Evolutionary conservation across 2,797 vertebrate species (phyloP).

Genomic region (Hapalemur alaotrensis): DNA sequence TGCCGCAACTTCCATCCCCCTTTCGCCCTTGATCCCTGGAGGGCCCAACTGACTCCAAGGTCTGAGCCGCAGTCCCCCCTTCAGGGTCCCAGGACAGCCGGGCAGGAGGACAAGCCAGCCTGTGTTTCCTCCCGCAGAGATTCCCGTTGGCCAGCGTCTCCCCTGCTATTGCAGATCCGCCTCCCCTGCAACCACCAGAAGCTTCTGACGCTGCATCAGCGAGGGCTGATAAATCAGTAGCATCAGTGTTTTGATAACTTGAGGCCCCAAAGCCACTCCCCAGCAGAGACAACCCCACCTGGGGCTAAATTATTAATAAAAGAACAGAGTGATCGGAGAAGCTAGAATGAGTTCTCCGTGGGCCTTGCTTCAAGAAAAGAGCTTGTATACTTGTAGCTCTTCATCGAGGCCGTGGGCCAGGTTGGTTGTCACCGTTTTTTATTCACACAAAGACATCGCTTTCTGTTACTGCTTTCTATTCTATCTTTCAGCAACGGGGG

Average conservation of each 20-base stretch:
- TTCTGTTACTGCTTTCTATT: background rate
- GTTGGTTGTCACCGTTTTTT: background rate
- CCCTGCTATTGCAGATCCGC: background rate
- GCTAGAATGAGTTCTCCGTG: background rate
- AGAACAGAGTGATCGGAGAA: conserved; percentile 1
- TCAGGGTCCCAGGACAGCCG: background rate
- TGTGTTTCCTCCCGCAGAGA: background rate
- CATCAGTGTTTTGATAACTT: conserved; percentile 46
- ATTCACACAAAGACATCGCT: conserved; percentile 39
- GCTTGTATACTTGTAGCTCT: background rate
- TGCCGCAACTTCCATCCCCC: background rate
- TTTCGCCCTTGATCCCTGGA: background rate
- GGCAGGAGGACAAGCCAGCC: background rate
- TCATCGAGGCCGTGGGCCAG: background rate
- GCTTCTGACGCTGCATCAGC: background rate
- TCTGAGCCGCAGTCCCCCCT: background rate
- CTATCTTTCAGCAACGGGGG: background rate
- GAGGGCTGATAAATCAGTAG: background rate
- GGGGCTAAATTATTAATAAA: conserved; percentile 31
- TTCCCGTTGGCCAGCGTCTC: background rate
- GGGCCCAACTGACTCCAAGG: background rate
- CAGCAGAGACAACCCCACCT: background rate
- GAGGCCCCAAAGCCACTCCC: background rate
- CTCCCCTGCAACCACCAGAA: background rate
- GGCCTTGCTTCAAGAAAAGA: background rate